Conservation (phyloP, 2,113 vertebrate genomes). For the Mormoops blainvillei region DNA sequence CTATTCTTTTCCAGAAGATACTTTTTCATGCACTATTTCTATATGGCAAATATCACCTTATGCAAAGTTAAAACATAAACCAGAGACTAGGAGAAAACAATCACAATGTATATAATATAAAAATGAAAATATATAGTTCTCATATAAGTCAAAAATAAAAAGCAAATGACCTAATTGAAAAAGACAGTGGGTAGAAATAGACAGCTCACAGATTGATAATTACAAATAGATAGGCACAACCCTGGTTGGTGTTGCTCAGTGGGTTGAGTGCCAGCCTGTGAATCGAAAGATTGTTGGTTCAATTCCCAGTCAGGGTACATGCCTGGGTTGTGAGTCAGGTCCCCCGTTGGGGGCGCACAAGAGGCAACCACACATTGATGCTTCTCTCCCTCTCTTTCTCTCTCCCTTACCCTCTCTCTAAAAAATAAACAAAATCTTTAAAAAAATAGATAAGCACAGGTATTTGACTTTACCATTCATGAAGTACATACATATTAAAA, state of each 20-base stretch:
- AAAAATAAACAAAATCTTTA: too few species aligned
- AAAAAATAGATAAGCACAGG: background rate
- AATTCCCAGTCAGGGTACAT: too few species aligned
- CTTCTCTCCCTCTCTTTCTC: too few species aligned
- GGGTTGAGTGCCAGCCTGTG: too few species aligned
- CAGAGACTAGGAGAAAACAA: background rate
- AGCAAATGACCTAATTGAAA: background rate
- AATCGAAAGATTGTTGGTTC: too few species aligned
- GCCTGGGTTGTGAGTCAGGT: too few species aligned
- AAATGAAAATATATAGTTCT: background rate
- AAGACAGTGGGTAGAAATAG: background rate
- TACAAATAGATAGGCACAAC: background rate
- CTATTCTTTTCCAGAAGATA: background rate
- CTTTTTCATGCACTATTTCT: background rate
- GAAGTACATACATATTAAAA: background rate
- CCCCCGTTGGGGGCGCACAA: too few species aligned
- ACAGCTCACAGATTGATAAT: background rate
- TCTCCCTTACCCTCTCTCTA: too few species aligned
- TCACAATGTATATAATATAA: background rate
- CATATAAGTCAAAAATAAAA: background rate
- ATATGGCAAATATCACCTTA: background rate
- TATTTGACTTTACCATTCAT: background rate
- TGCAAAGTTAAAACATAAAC: background rate
- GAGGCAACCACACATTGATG: too few species aligned
- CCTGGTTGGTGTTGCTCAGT: too few species aligned